phyloP scores from a whole-genome alignment of 1,140 invertebrate species.

The Chironomus tepperi region DNA sequence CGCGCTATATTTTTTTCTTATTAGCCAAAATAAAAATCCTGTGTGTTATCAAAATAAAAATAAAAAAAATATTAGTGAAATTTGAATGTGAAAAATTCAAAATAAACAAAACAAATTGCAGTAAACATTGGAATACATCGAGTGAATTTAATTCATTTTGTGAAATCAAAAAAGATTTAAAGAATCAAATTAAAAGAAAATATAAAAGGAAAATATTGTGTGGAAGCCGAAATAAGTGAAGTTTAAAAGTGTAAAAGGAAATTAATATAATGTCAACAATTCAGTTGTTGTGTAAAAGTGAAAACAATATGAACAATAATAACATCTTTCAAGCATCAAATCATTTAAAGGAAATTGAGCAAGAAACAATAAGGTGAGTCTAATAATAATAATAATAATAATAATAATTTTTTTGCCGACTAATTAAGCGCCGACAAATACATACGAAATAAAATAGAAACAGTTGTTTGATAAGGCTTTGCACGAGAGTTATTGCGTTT shows the following conservation, averaged over 20 bases:
- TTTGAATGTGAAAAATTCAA: not conserved
- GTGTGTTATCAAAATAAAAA: not conserved
- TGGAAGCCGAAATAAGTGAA: not conserved
- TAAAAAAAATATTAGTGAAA: not conserved
- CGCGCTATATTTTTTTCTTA: not conserved
- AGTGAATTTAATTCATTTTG: no score
- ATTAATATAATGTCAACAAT: constrained; percentile 20
- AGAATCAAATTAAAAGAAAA: not conserved
- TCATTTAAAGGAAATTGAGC: constrained; percentile 18
- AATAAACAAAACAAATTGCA: not conserved
- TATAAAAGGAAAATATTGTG: not conserved
- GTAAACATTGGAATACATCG: not conserved
- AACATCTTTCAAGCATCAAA: constrained; percentile 21
- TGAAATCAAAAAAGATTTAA: not conserved
- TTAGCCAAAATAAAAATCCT: not conserved
- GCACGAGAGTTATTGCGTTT: not conserved
- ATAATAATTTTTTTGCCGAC: not conserved
- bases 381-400: not conserved
- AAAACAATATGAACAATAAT: constrained; percentile 20
- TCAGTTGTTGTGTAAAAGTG: constrained; percentile 22
- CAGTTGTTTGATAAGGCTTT: no score
- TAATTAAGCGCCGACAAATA: not conserved
- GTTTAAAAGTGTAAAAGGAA: not conserved
- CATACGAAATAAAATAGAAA: not conserved
- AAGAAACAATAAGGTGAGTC: constrained; percentile 19